Evolutionary conservation across 2,113 vertebrate species (phyloP), one percentile per base, ranked within the genome.

Genomic region (Dermatemys mawii): DNA sequence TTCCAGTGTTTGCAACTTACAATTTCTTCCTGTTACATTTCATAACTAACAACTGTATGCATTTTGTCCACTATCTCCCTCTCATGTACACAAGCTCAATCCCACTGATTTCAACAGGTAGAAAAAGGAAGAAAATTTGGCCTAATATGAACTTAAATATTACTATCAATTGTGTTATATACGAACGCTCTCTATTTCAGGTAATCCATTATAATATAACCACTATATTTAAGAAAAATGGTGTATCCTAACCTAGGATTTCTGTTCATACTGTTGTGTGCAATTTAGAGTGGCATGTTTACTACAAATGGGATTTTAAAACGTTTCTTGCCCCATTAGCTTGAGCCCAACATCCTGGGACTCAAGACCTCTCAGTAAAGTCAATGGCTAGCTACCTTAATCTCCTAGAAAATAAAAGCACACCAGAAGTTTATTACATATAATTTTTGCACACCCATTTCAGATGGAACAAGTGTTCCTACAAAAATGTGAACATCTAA

Each of bases 201-300:
- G 17, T n/a, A 67, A 35, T n/a, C 60, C 35, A 17, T n/a, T n/a
- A n/a, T 67, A 63, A 21, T 21, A 67, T 67, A 70, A 21, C 19
- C 38, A 38, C 19, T n/a, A 38, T 70, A 76, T 46, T 76, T 27
- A 76, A 76, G 73, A 76, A 76, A 76, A 76, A 76, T 13, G 3
- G 12, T 27, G 44, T 54, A 44, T 88, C 41, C 54, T 29, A 83
- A 3, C 3, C 6, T 29, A 70, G 0, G 0, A 60, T 24, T 29
- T 49, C 35, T 76, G 73, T 76, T 46, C 41, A 46, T 46, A 26
- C 10, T 11, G 3, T 12, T 46, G 22, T 29, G 10, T 87, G 50
- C 57, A 87, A 67, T 70, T 70, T 83, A 93, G 26, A 90, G 83
- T 55, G 0, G 0, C 1, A 3, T 79, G 38, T 78, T 90, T 79